Evolutionary conservation across 2,888 invertebrate species (phyloP), one percentile per base, ranked within the genome.

Genomic region (Synergus itoensis): DNA sequence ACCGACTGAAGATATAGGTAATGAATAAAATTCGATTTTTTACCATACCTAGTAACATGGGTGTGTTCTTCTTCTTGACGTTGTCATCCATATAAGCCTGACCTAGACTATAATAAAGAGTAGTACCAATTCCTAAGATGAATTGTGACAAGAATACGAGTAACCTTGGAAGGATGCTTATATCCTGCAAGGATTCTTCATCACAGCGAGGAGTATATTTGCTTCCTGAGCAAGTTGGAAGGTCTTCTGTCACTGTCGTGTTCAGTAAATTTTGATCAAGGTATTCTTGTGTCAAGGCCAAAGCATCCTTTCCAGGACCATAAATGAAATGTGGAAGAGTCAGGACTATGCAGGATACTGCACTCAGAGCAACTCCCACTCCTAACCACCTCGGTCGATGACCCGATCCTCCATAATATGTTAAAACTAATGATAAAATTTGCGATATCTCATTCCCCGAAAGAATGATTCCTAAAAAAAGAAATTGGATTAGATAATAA

Each of bases 381-480:
- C 95, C 94, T 79, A 95, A 94, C 95, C 95, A 95, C 78, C 94
- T 91, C 0, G 96, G 95, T 76, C 95, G 93, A 90, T 95, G 95
- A 40, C 95, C 93, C 82, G 94, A 93, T n/a, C 95, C 95, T 9
- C 95, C 95, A 85, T 94, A 93, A 84, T 95, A 95, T 28, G 95
- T 94, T 62, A 95, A 89, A 76, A 95, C 92, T 77, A 95, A 89
- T 5, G 95, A 95, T 78, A 95, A 87, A 81, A 95, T 94, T 91
- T 95, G 95, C 77, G 95, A 95, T 86, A 95, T 93, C 92, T 96
- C 95, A 92, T 95, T 95, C 43, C 95, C 95, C 78, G 95, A 95
- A 57, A 95, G 92, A 78, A 95, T 94, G 45, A 95, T 93, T 60
- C 95, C 95, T 95, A 87, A n/a, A 90, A 89, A 76, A 79, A 53